Conservation (phyloP, 2,113 vertebrate species). For the Lycaon pictus region DNA sequence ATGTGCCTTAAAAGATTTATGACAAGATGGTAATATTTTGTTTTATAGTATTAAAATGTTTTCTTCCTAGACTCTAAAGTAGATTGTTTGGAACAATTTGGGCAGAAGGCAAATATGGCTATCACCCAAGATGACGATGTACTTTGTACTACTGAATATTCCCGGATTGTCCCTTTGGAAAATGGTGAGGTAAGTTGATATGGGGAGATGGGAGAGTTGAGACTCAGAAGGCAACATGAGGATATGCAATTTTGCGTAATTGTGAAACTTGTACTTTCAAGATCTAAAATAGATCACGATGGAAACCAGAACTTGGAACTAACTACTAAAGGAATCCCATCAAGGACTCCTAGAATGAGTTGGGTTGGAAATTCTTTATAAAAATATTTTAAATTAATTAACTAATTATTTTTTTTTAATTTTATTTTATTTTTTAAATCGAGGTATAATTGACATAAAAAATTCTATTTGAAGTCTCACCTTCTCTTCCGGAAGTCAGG, state of each 20-base stretch:
- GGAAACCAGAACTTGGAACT: neutral
- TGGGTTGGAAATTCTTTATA: neutral
- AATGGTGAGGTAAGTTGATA: conserved; percentile 92
- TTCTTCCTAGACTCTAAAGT: conserved; percentile 90
- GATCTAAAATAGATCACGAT: neutral
- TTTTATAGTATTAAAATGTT: conserved; percentile 31
- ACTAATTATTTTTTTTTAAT: neutral
- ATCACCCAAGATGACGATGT: conserved; percentile 90
- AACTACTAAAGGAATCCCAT: neutral
- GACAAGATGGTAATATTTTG: neutral
- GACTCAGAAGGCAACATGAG: neutral
- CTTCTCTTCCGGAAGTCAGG: neutral
- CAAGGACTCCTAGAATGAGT: neutral
- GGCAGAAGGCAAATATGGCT: conserved; percentile 88
- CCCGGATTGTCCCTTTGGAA: conserved; percentile 93
- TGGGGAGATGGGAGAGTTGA: neutral
- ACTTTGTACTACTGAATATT: conserved; percentile 94
- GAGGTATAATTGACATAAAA: neutral
- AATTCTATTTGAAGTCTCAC: neutral
- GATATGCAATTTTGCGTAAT: neutral
- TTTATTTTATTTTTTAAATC: neutral
- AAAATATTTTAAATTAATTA: neutral
- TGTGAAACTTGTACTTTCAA: neutral
- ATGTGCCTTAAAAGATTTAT: neutral
- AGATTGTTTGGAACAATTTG: conserved; percentile 92